phyloP scores from a whole-genome alignment of 2,113 vertebrate genomes.

The Lontra canadensis region DNA sequence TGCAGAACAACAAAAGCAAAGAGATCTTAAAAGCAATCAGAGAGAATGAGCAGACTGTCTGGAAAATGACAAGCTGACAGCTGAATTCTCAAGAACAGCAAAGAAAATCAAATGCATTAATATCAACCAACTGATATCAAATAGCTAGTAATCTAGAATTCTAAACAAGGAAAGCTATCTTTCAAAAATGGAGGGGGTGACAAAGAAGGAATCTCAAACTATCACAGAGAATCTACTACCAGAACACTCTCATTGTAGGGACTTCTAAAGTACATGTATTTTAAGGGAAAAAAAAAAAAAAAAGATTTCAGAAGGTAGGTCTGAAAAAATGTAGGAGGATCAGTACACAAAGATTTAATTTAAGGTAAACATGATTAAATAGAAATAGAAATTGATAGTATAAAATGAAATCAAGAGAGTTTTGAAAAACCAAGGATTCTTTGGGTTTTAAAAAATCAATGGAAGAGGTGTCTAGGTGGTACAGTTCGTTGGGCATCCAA shows the following conservation, averaged over 20 bases:
- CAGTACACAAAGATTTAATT: neutral
- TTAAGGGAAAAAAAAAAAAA: conserved; percentile 2
- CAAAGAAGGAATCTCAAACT: neutral
- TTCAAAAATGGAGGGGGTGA: neutral
- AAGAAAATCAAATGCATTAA: neutral
- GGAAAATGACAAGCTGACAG: neutral
- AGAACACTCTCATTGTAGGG: neutral
- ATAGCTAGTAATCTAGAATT: neutral
- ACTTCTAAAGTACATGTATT: neutral
- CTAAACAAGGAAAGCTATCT: neutral
- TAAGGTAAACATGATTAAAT: neutral
- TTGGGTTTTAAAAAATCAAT: neutral
- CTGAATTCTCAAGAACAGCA: neutral
- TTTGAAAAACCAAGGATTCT: neutral
- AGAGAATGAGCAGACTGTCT: neutral
- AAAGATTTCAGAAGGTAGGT: neutral
- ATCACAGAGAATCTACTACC: neutral
- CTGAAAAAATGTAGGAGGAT: neutral
- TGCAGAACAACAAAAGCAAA: neutral
- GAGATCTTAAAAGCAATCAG: neutral
- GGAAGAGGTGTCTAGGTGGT: neutral
- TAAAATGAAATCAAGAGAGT: neutral
- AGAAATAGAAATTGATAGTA: neutral
- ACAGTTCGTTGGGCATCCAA: neutral
- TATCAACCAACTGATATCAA: neutral